Evolutionary conservation across 2,888 invertebrate species (phyloP), one percentile per base, ranked within the genome.

Genomic region (Sphaerophoria rueppellii): DNA sequence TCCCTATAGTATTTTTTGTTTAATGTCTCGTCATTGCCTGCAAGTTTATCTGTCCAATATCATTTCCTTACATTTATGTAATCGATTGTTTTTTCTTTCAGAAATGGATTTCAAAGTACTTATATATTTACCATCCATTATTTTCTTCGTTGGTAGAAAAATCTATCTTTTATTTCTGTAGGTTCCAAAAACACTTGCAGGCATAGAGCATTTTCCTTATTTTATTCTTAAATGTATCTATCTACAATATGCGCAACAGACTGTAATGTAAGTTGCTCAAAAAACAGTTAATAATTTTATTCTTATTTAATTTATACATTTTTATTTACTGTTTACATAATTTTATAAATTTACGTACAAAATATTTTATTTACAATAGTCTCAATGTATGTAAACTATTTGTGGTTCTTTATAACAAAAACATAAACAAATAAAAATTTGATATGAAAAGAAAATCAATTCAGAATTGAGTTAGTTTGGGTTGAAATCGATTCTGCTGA

Each of bases 311-410:
- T 24, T 54, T 54, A 34, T 35, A 16, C 50, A 60, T 4, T 70
- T 61, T 7, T 46, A 48, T 6, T 35, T 74, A n/a, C 14, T 11
- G 3, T 35, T 50, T 37, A 6, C 16, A 46, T 6, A 50, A 16
- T 48, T 63, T 69, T 55, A 24, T 24, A 2, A 24, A 24, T 24
- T 24, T 2, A 24, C 61, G 73, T 61, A 67, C 67, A 73, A 48
- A 61, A 58, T 35, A 55, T 37, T 54, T 40, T 79, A 79, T 79
- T 79, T 79, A 79, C 79, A 79, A 48, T 61, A 77, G 46, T 57
- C 14, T 34, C 11, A 24, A 32, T 52, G n/a, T 57, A 50, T 55
- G 0, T 46, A 43, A 55, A n/a, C 57, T 14, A 5, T 54, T 67
- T 37, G 43, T 73, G 46, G 16, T 54, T 6, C 6, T 16, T 9